Base-by-base conservation (phyloP, 2,888 invertebrate genomes). In the Thelaira solivaga region DNA sequence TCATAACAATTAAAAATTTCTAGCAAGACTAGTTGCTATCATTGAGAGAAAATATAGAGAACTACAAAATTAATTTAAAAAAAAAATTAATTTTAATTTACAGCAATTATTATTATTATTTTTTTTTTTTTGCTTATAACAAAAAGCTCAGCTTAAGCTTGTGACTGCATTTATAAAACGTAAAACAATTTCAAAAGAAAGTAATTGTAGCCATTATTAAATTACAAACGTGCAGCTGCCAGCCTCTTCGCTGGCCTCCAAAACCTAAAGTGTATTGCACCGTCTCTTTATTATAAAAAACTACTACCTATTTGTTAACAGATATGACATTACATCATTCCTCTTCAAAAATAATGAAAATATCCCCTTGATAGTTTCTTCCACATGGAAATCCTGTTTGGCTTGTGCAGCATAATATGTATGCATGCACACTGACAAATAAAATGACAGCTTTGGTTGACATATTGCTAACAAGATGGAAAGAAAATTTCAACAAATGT, bases 391-490 rank as follows among this genome's bases (percentile, higher is more conserved):
- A 43, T 61, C n/a, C 31, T 29, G 26, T 51, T 61, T 11, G 22
- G n/a, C 24, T 31, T 22, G 18, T 41, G 43, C 26, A 53, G n/a
- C 36, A 51, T 26, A n/a, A n/a, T n/a, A n/a, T n/a, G n/a, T n/a
- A n/a, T 61, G 24, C 24, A 22, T 69, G 51, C 65, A 69, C 59
- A 24, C 36, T 78, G 78, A 78, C 74, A 80, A 73, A 78, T 74
- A 72, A 80, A 55, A 80, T 73, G 62, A 79, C 75, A 79, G 75
- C 49, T 73, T 65, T 64, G 76, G 62, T 73, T 80, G 81, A 80
- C 80, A 80, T 69, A 79, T 73, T 80, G 76, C 80, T 80, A 81
- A 82, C 81, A 81, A 82, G 80, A 80, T 78, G 80, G 80, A 78
- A 79, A 78, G 65, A 57, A 76, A 62, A 45, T 39, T 22, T 24